Percentiles rank a stretch among this genome's conserved stretches.
Conservation (phyloP, 2,113 vertebrate species). For the Gulo gulo region DNA sequence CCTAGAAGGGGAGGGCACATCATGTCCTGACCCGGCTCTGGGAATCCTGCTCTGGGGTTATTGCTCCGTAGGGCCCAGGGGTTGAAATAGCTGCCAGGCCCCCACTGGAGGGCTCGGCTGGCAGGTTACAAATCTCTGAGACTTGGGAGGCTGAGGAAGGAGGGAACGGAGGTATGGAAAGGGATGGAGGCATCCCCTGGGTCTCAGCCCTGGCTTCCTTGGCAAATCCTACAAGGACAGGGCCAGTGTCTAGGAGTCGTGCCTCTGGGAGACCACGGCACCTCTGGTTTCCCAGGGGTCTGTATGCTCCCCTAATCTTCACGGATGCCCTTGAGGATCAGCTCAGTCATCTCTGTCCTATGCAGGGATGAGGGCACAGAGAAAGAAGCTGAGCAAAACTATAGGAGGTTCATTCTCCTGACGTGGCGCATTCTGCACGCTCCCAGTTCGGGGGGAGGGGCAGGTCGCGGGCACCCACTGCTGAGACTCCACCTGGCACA, state of each 20-base stretch:
- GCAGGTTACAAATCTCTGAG: neutral
- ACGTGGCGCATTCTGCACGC: neutral
- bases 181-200: neutral
- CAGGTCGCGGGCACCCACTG: fast-evolving
- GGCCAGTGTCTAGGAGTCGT: neutral
- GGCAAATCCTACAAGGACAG: neutral
- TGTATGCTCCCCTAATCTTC: neutral
- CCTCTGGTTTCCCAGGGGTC: neutral
- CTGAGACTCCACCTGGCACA: neutral
- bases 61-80: neutral
- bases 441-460: neutral
- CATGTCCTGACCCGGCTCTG: neutral
- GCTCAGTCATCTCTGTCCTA: too few species aligned
- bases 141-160: neutral
- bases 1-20: neutral
- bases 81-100: neutral
- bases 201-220: neutral
- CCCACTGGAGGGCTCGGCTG: neutral
- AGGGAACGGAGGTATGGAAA: neutral
- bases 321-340: fast-evolving
- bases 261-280: neutral
- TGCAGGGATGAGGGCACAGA: neutral
- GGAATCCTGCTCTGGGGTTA: neutral
- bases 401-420: neutral
- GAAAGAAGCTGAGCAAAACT: neutral